Base-by-base conservation (phyloP, 2,888 invertebrate species). In the Drosophila longiperda region DNA sequence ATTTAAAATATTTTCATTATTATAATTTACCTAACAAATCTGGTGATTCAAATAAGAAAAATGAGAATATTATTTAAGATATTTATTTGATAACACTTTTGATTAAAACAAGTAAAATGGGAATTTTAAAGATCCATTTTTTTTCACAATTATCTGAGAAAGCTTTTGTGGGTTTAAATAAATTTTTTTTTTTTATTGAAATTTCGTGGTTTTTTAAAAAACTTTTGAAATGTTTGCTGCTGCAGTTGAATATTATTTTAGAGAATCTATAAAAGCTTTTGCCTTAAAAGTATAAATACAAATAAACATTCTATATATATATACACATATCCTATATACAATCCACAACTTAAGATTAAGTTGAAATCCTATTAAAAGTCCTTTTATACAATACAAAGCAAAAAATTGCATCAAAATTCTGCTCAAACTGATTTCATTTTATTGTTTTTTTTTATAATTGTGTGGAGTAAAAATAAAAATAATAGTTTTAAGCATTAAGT, bases 31-130 rank as follows among this genome's bases (percentile, higher is more conserved):
- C 17, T 17, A 17, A 17, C 5, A 15, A 34, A 12, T 0, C 4
- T 34, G 1, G 1, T 0, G 38, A 17, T 38, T 38, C 6, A 17
- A 17, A 0, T 38, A 0, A 2, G 17, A 3, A 1, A 38, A 38
- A 38, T 17, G 17, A 38, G 17, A 3, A 20, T 11, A 11, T 2
- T 40, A 4, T 2, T 26, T 26, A 26, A 26, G 26, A n/a, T 26
- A 26, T 26, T 26, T 26, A 3, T 0, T 26, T 26, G 3, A 26
- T n/a, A n/a, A n/a, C n/a, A n/a, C 1, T 38, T 17, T 2, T 0
- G 38, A 17, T 38, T 38, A 2, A 17, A 17, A 0, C 8, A 0
- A 7, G 17, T 1, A 9, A 38, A 38, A 38, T 38, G 8, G 17
- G 17, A 2, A 20, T 42, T 6, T 2, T 42, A 5, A 6, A 3